These are phyloP conservation scores for Odontophorus gujanensis DNA, from an alignment of 2,113 vertebrate genomes.

Conservation along the genomic window DNA sequence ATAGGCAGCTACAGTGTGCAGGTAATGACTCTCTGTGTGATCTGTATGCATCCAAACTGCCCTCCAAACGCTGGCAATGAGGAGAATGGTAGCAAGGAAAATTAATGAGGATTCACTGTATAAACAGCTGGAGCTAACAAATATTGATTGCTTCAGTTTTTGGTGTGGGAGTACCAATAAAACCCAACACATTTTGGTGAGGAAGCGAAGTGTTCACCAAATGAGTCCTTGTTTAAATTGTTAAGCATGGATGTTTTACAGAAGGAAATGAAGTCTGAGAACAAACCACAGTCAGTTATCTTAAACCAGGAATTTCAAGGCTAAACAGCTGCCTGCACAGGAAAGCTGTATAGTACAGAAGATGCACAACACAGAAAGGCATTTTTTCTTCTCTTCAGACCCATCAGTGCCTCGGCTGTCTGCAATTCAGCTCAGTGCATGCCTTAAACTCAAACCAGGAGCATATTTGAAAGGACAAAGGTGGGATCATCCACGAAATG, in stretches of 20 bases:
- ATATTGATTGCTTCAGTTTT: not conserved
- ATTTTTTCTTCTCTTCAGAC: not conserved
- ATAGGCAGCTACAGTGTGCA: not conserved
- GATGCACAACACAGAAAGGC: not conserved
- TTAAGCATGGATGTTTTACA: not conserved
- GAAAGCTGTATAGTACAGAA: not conserved
- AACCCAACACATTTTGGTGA: not conserved
- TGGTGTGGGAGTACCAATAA: not conserved
- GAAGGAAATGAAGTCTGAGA: not conserved
- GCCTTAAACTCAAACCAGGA: not conserved
- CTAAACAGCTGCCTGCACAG: not conserved
- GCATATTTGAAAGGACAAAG: not conserved
- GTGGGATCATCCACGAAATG: fast-evolving
- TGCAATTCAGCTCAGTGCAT: not conserved
- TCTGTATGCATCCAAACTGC: not conserved
- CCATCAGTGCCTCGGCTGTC: not conserved
- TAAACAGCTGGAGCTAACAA: not conserved
- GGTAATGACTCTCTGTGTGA: not conserved
- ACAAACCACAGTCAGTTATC: not conserved
- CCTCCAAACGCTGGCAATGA: not conserved
- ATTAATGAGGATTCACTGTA: not conserved
- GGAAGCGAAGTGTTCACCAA: not conserved
- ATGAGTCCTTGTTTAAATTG: not conserved
- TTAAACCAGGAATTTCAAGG: conserved; percentile 3
- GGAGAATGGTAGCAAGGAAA: not conserved